Evolutionary conservation across 30 jellyfish, hydroid and myxozoan genomes (phyloP).

Genomic region (Turritopsis dohrnii): DNA sequence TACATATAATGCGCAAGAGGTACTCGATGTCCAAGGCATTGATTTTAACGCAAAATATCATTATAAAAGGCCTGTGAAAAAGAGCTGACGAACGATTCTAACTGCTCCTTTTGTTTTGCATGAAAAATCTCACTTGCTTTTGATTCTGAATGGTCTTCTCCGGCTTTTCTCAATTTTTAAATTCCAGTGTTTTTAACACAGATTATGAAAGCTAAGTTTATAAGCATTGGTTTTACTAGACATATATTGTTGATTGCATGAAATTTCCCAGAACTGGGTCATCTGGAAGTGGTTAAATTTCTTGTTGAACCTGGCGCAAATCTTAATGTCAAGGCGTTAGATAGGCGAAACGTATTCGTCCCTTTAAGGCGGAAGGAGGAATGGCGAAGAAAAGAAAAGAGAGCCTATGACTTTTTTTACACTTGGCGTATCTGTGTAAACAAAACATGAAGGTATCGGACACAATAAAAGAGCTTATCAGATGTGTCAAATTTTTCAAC

Average conservation of each 20-base stretch:
- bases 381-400: neutral
- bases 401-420: neutral
- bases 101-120: neutral
- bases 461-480: neutral
- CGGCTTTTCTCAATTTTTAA: too few relatives aligned
- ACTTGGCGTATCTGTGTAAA: neutral
- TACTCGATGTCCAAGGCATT: constrained; percentile 21
- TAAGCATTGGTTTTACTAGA: neutral
- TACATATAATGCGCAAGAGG: neutral
- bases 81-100: too few relatives aligned
- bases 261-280: constrained; percentile 3
- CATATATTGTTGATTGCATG: neutral
- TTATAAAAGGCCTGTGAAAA: neutral
- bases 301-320: neutral
- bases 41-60: constrained; percentile 5
- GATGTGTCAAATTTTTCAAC: neutral
- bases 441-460: neutral
- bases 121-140: too few relatives aligned
- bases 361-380: neutral
- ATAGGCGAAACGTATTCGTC: constrained; percentile 8
- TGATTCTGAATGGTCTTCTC: too few relatives aligned
- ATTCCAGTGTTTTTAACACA: too few relatives aligned
- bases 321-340: neutral
- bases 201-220: too few relatives aligned
- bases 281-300: neutral